Evolutionary conservation across 2,797 vertebrate species (phyloP), one percentile per base, ranked within the genome.

Genomic region (Aphelocoma californica): DNA sequence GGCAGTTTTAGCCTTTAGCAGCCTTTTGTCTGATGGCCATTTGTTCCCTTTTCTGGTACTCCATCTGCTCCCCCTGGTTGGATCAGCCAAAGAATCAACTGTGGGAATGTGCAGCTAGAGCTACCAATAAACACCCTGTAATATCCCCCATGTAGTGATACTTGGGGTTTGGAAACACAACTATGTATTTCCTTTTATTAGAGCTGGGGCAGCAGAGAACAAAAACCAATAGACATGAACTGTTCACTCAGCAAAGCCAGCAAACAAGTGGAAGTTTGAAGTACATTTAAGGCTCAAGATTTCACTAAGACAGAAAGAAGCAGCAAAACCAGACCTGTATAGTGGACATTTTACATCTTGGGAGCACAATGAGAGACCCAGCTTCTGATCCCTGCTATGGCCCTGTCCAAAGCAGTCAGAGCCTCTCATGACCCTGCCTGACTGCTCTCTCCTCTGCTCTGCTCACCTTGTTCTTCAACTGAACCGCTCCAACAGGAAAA

Each of bases 1-100:
- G 74, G 88, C 80, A 88, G 70, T 56, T 90, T 65, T 50, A 88
- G 69, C 45, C 77, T 51, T 91, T 90, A 88, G 88, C 93, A 91
- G 48, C 36, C 31, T 89, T 93, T 77, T 54, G 40, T 78, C 72
- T 73, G 36, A 38, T 0, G 2, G 60, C 58, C 64, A 58, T 93
- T 95, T 91, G 77, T 80, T 81, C 73, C 72, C 54, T 79, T 56
- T 81, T 75, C 79, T 95, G 69, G 24, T 72, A 58, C 51, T 91
- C 91, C 95, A 94, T 86, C 85, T 96, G 85, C 65, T 95, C 64
- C 40, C 23, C 29, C 60, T 18, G n/a, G 19, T 31, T 47, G 47
- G 57, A 60, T 50, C 47, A 40, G 58, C 47, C 18, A 28, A 32
- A 80, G 48, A 62, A n/a, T 31, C 61, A 34, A 26, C 21, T 12